Conservation (phyloP, 2,113 vertebrate genomes). For the Sialia sialis region DNA sequence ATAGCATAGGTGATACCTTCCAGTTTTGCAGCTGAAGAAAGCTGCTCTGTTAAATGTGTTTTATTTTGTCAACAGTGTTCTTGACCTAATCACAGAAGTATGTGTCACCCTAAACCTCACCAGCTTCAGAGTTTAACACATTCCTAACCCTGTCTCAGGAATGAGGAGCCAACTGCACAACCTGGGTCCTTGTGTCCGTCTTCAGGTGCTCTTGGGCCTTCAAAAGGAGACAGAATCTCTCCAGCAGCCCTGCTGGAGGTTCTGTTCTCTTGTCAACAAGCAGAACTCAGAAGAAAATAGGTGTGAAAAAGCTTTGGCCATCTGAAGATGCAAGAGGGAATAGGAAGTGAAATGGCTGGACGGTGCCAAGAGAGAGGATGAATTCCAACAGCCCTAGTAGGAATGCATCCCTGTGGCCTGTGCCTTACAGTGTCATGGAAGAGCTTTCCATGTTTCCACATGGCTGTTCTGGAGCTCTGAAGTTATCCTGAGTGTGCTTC, state of each 20-base stretch:
- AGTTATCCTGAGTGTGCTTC: neutral
- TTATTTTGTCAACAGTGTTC: neutral
- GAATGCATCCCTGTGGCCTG: neutral
- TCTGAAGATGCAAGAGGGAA: neutral
- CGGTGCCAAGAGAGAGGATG: neutral
- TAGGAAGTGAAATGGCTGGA: neutral
- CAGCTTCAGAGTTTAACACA: neutral
- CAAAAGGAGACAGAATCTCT: neutral
- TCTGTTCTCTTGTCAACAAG: neutral
- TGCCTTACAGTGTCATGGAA: neutral
- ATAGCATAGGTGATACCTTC: neutral
- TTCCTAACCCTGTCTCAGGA: neutral
- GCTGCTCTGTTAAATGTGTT: neutral
- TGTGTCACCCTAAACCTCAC: neutral
- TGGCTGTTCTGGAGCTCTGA: neutral
- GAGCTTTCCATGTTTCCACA: neutral
- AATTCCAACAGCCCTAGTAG: neutral
- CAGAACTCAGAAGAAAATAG: neutral
- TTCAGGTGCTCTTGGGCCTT: neutral
- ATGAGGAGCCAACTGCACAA: neutral
- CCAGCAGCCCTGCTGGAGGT: neutral
- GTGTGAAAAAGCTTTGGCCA: neutral
- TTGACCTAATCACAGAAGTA: neutral
- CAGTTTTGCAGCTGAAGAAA: neutral
- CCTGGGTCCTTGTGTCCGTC: neutral